Percentiles rank a stretch among this genome's conserved stretches.
phyloP scores from a whole-genome alignment of 2,888 invertebrate genomes.

The Platycheirus rosarum region DNA sequence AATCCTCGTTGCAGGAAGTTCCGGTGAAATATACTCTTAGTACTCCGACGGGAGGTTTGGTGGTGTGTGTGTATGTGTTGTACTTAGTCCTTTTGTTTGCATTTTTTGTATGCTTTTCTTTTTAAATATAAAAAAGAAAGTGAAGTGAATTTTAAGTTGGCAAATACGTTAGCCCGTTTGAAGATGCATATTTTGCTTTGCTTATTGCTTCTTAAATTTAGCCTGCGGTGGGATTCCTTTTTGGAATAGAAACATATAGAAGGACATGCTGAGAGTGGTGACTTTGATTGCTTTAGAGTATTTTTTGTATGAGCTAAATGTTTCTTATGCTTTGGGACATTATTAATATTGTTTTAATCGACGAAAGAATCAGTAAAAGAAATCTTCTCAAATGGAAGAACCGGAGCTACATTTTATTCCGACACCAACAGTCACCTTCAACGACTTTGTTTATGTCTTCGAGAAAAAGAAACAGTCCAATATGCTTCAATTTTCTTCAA shows the following conservation, averaged over 20 bases:
- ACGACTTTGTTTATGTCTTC: too few relatives aligned
- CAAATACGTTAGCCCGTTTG: constrained; percentile 14
- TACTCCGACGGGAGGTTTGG: background rate
- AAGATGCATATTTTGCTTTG: constrained; percentile 23
- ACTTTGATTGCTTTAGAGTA: background rate
- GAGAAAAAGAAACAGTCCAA: too few relatives aligned
- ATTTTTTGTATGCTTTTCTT: background rate
- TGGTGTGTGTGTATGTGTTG: background rate
- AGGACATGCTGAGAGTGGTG: background rate
- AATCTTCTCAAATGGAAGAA: too few relatives aligned
- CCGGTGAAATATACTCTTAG: constrained; percentile 7
- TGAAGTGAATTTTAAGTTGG: constrained; percentile 4
- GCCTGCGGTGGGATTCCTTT: constrained; percentile 8
- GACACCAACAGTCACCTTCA: too few relatives aligned
- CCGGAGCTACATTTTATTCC: too few relatives aligned
- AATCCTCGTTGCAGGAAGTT: constrained; percentile 10
- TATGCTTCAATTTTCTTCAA: too few relatives aligned
- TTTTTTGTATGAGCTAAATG: background rate
- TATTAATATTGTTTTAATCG: too few relatives aligned
- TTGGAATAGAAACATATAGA: background rate
- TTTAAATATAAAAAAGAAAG: constrained; percentile 10
- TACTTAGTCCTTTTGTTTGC: background rate
- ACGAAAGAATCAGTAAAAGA: too few relatives aligned
- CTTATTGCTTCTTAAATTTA: constrained; percentile 20
- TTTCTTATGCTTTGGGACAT: too few relatives aligned